Evolutionary conservation across 2,888 invertebrate species (phyloP), one percentile per base, ranked within the genome.

Genomic region (Cataglyphis altisquamis): DNA sequence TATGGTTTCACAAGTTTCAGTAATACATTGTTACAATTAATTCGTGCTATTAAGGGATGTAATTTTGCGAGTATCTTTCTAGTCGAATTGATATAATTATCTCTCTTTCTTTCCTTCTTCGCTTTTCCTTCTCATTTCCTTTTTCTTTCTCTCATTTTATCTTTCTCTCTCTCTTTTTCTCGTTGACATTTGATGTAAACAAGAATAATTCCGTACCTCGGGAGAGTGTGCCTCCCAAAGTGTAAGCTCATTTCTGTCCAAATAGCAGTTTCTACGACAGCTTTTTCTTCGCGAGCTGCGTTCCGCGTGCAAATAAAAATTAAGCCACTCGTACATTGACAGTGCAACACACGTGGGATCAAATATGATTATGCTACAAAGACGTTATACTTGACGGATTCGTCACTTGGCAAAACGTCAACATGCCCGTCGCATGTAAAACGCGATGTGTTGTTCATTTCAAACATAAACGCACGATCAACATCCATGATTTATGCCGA

Each of bases 1-100:
- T 32, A 41, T 32, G 45, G 9, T 78, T 78, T 78, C 60, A 39
- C 78, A 70, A 70, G 45, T 70, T 78, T 70, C 45, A 78, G 70
- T 60, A 78, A 78, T 67, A 67, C 29, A 29, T 63, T 32, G 63
- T 6, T n/a, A 15, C 45, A 48, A 48, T 32, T 1, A 21, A 48
- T 60, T 60, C 10, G 55, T 36, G 9, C 45, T 45, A 36, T 36
- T 21, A 55, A 29, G 25, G 18, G 9, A 41, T 39, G 3, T 39
- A 15, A 25, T 25, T 36, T 8, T 6, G 29, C 29, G 15, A 15
- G 55, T 29, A 66, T 29, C 8, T 64, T 4, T 18, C 4, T 10
- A 36, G 5, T 39, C n/a, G 15, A 29, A 12, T 3, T 36, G 9
- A 15, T 10, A 18, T 2, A 32, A 41, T 12, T 12, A 41, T 10